A percentile compares a stretch with the other conserved stretches of the same genome.
Conservation (phyloP, 2,888 invertebrate genomes). For the Erebia palarica region DNA sequence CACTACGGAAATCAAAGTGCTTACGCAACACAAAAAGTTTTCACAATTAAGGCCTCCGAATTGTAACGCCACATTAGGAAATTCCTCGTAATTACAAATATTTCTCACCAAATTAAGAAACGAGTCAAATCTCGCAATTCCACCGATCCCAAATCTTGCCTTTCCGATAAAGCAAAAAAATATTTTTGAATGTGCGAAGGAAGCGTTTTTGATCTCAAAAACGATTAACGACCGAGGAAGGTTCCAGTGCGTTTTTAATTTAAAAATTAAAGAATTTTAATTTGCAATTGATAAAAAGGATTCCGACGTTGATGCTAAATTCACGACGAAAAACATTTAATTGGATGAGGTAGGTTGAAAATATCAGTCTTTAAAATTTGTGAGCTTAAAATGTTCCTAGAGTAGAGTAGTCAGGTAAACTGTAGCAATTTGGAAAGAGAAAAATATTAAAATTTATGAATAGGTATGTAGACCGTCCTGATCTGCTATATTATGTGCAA, state of each 20-base stretch:
- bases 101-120: conserved; percentile 39
- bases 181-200: conserved; percentile 31
- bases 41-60: conserved; percentile 37
- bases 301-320: conserved; percentile 13
- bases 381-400: not conserved
- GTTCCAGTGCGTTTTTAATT: conserved; percentile 14
- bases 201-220: conserved; percentile 27
- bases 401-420: too few species aligned
- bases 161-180: conserved; percentile 30
- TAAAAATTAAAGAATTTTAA: conserved; percentile 25
- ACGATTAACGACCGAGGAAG: conserved; percentile 24
- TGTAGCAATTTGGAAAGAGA: too few species aligned
- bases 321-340: conserved; percentile 17
- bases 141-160: conserved; percentile 20
- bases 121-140: conserved; percentile 29
- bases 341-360: conserved; percentile 13
- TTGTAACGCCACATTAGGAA: conserved; percentile 35
- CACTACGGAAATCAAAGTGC: conserved; percentile 22
- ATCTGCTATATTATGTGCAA: too few species aligned
- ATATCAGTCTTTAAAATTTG: not conserved
- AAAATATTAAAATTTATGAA: too few species aligned
- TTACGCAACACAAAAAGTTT: conserved; percentile 33
- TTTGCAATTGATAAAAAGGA: conserved; percentile 19
- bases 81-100: conserved; percentile 36
- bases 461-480: too few species aligned